Percentiles rank a stretch among this genome's conserved stretches.
Evolutionary conservation across 2,797 vertebrate species (phyloP).

Genomic region (Sebastes trivittatus): DNA sequence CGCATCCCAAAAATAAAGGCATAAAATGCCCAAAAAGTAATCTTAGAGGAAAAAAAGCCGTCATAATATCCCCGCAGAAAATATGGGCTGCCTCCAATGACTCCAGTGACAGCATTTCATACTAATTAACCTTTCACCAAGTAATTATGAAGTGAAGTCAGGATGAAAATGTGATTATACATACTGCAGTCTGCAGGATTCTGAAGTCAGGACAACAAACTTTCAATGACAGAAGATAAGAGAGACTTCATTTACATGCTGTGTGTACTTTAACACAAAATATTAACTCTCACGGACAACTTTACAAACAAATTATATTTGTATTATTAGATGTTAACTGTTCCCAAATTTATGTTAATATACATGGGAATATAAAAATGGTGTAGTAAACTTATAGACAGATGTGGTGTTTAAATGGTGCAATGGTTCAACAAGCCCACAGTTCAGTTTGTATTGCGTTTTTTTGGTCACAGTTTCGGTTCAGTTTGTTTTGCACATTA

Average conservation of each 20-base stretch:
- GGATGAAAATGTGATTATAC: conserved; percentile 73
- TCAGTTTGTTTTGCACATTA: too few relatives aligned
- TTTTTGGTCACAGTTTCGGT: too few relatives aligned
- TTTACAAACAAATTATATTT: not conserved
- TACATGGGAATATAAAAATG: not conserved
- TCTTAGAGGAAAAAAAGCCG: not conserved
- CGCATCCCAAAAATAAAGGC: too few relatives aligned
- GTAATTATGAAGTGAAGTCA: conserved; percentile 71
- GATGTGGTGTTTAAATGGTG: not conserved
- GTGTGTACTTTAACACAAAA: not conserved
- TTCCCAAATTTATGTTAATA: not conserved
- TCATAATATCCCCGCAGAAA: conserved; percentile 44
- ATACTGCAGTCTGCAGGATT: conserved; percentile 58
- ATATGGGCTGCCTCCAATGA: conserved; percentile 37
- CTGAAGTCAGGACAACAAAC: conserved; percentile 53
- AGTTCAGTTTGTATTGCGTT: too few relatives aligned
- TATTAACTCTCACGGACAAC: not conserved
- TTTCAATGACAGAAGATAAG: not conserved
- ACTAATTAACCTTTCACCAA: conserved; percentile 75
- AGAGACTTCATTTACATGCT: not conserved
- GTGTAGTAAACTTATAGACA: not conserved
- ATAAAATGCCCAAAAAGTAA: not conserved
- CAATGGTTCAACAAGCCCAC: not conserved
- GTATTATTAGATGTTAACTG: not conserved
- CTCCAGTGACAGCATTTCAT: conserved; percentile 64